Evolutionary conservation across 1,140 invertebrate genomes (phyloP), one percentile per base, ranked within the genome.

Genomic region (Trachelipus rathkii): DNA sequence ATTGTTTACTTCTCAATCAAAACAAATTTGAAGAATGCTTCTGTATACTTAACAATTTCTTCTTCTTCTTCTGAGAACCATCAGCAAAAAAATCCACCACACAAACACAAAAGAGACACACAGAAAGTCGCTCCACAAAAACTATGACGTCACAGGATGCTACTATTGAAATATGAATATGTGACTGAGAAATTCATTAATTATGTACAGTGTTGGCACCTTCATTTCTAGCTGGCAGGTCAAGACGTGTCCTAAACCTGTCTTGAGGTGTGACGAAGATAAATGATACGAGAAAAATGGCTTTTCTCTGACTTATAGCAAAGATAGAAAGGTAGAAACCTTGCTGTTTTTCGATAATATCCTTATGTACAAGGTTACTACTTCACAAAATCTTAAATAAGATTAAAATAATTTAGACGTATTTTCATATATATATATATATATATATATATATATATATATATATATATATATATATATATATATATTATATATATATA

Each of bases 401-500:
- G 19, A 19, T 60, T 60, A 60, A 60, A 19, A 60, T 33, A 33
- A 33, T 33, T 33, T 33, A 33, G 33, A 3, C 6, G 6, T 33
- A 33, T 33, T 3, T 33, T 3, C 6, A 33, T 33, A 33, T 33
- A 33, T 33, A 33, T 33, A 33, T 33, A 33, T 72, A 72, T 72
- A 72, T 72, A 72, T 72, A 72, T 72, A 72, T 72, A 72, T 72
- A 72, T 72, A 72, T 72, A 72, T 72, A 72, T 72, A 72, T 43
- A 72, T 72, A 72, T 72, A 72, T 72, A 72, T 72, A 72, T 72
- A 72, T 72, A 72, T 72, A 72, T 72, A 72, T 72, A 72, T 72
- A 72, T 72, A 72, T 72, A 72, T 72, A 72, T 72, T 72, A 72
- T 72, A 72, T 72, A 72, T 72, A 44, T 24, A 72, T 44, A 15